Evolutionary conservation across 1,140 invertebrate species (phyloP).

Genomic region (Xylocopa sonorina): DNA sequence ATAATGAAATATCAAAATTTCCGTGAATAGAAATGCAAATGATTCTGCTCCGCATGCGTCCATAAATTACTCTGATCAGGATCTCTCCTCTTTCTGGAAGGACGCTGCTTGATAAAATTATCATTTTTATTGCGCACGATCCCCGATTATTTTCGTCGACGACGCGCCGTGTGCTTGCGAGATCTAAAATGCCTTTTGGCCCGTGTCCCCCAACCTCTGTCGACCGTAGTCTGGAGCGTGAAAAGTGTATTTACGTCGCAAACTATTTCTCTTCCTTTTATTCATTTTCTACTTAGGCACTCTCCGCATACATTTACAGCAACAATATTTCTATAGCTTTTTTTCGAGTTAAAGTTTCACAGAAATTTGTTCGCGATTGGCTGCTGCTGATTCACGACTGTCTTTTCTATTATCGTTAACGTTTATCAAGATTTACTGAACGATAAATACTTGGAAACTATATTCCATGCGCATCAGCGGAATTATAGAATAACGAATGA

Average conservation of each 20-base stretch:
- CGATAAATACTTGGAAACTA: slow-evolving; percentile 1
- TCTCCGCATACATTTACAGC: too few relatives aligned
- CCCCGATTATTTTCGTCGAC: slow-evolving; percentile 58
- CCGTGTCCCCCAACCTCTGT: not conserved
- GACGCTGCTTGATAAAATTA: slow-evolving; percentile 60
- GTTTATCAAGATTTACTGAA: slow-evolving; percentile 41
- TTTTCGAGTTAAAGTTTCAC: not conserved
- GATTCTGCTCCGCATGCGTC: not conserved
- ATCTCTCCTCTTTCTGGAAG: slow-evolving; percentile 22
- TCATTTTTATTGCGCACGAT: slow-evolving; percentile 61
- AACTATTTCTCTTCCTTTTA: too few relatives aligned
- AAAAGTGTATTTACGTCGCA: too few relatives aligned
- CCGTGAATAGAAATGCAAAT: slow-evolving; percentile 24
- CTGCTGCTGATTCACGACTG: slow-evolving; percentile 43
- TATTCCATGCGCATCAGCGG: too few relatives aligned
- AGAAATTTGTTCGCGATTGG: slow-evolving; percentile 19
- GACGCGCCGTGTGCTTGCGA: slow-evolving; percentile 4
- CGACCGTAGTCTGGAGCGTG: too few relatives aligned
- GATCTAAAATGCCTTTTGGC: not conserved
- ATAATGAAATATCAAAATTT: slow-evolving; percentile 44
- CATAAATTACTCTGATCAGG: slow-evolving; percentile 49
- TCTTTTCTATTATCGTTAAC: slow-evolving; percentile 33
- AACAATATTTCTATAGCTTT: too few relatives aligned
- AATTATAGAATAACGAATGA: too few relatives aligned
- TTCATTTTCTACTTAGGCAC: too few relatives aligned